A percentile compares a stretch with the other conserved stretches of the same genome.
These are phyloP conservation scores for Drosophila parthenogenetica DNA, from an alignment of 2,888 invertebrate genomes.

Conservation along the genomic window DNA sequence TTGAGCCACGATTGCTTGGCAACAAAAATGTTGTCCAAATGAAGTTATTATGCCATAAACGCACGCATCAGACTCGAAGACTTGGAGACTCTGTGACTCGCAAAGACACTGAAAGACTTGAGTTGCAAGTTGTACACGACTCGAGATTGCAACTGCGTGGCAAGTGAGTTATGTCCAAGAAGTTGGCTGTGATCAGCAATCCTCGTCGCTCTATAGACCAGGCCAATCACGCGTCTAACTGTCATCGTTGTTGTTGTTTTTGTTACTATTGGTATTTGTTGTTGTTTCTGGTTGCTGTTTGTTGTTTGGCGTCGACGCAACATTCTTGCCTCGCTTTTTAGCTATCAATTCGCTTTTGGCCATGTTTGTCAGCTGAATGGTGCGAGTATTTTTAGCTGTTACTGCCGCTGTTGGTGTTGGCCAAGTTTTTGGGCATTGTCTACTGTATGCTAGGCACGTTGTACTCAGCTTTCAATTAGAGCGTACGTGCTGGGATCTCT, in stretches of 20 bases:
- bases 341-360: slow-evolving; percentile 63
- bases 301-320: slow-evolving; percentile 59
- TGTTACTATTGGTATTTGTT: slow-evolving; percentile 29
- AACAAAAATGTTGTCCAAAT: slow-evolving; percentile 80
- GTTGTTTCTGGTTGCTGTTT: slow-evolving; percentile 11
- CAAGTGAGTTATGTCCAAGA: slow-evolving; percentile 76
- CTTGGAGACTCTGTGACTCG: slow-evolving; percentile 21
- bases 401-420: slow-evolving; percentile 6
- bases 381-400: slow-evolving; percentile 50
- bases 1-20: slow-evolving; percentile 48
- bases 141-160: slow-evolving; percentile 55
- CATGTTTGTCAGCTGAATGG: slow-evolving; percentile 43
- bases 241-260: slow-evolving; percentile 55
- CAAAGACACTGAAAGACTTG: not conserved
- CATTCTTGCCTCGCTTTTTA: slow-evolving; percentile 71
- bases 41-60: slow-evolving; percentile 84
- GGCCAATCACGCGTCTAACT: slow-evolving; percentile 72
- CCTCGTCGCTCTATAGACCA: slow-evolving; percentile 44
- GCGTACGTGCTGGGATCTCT: slow-evolving; percentile 68
- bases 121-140: slow-evolving; percentile 28
- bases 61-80: slow-evolving; percentile 79
- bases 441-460: slow-evolving; percentile 64
- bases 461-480: slow-evolving; percentile 72
- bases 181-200: slow-evolving; percentile 53
- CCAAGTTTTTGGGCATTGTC: slow-evolving; percentile 46